Conservation (phyloP, 1,140 invertebrate genomes). For the Dufourea novaeangliae region DNA sequence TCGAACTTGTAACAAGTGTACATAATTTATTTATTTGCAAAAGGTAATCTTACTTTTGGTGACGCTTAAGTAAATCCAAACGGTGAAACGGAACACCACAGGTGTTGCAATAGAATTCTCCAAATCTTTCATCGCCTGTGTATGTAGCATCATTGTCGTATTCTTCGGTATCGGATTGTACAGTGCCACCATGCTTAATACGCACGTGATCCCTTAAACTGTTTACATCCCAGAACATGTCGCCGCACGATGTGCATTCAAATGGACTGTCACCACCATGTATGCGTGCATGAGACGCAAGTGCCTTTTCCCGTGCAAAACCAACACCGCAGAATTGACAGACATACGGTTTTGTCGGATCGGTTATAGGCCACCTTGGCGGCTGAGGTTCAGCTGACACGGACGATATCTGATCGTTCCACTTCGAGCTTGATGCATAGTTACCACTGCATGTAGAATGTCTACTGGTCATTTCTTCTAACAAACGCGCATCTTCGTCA, state of each 20-base stretch:
- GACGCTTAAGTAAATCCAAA: constrained; percentile 87
- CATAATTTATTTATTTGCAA: neutral
- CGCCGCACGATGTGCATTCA: constrained; percentile 88
- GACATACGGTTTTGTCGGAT: constrained; percentile 89
- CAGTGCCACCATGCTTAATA: constrained; percentile 81
- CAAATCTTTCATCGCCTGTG: constrained; percentile 85
- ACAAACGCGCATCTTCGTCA: constrained; percentile 79
- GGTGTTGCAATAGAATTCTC: constrained; percentile 88
- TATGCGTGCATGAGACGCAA: constrained; percentile 87
- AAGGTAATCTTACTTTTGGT: constrained; percentile 81
- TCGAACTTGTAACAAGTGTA: neutral
- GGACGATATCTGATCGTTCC: constrained; percentile 69
- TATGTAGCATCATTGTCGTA: constrained; percentile 83
- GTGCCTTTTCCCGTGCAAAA: constrained; percentile 90
- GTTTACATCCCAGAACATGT: constrained; percentile 89
- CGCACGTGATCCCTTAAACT: constrained; percentile 86
- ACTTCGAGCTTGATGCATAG: constrained; percentile 77
- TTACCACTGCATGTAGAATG: constrained; percentile 78
- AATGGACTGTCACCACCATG: constrained; percentile 89
- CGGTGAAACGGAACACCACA: constrained; percentile 90
- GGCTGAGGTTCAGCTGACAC: constrained; percentile 66
- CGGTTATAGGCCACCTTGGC: constrained; percentile 84
- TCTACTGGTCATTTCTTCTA: constrained; percentile 78
- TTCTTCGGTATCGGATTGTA: constrained; percentile 78
- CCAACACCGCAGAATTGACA: constrained; percentile 90